Percentiles rank a stretch among this genome's conserved stretches.
These are phyloP conservation scores for Agriopis leucophaearia DNA, from an alignment of 2,888 invertebrate species.

Conservation along the genomic window DNA sequence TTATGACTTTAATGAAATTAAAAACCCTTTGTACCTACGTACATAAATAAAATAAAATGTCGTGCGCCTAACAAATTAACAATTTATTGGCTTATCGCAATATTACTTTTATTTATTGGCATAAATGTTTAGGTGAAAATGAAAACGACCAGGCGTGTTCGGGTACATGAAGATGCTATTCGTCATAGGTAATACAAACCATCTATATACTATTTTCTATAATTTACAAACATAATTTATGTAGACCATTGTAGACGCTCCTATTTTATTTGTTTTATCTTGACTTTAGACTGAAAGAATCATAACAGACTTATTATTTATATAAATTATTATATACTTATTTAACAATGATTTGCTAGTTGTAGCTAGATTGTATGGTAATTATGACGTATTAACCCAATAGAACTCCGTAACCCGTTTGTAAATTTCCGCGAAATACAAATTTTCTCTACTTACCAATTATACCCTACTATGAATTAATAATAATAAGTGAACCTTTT, in stretches of 20 bases:
- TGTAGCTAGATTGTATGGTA: constrained; percentile 33
- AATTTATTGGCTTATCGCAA: constrained; percentile 29
- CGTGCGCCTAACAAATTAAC: constrained; percentile 28
- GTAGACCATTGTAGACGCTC: constrained; percentile 45
- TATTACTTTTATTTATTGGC: constrained; percentile 71
- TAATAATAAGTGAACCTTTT: constrained; percentile 1
- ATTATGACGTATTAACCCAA: constrained; percentile 14
- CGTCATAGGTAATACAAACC: constrained; percentile 81
- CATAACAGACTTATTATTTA: constrained; percentile 30
- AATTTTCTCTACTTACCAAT: constrained; percentile 16
- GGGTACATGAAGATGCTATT: constrained; percentile 85
- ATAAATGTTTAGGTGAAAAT: constrained; percentile 86
- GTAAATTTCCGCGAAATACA: constrained; percentile 30
- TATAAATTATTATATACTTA: constrained; percentile 18
- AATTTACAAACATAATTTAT: constrained; percentile 50
- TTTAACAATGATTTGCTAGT: constrained; percentile 30
- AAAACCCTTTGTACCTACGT: not conserved
- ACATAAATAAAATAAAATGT: not conserved
- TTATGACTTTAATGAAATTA: not conserved
- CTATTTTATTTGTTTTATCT: constrained; percentile 40
- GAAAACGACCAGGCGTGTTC: constrained; percentile 85
- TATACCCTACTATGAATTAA: constrained; percentile 15
- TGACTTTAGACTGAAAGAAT: constrained; percentile 37
- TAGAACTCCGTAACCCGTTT: constrained; percentile 22
- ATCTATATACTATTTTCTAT: constrained; percentile 60